A percentile compares a stretch with the other conserved stretches of the same genome.
phyloP scores from a whole-genome alignment of 2,888 invertebrate genomes.

The Vandiemenella viatica region DNA sequence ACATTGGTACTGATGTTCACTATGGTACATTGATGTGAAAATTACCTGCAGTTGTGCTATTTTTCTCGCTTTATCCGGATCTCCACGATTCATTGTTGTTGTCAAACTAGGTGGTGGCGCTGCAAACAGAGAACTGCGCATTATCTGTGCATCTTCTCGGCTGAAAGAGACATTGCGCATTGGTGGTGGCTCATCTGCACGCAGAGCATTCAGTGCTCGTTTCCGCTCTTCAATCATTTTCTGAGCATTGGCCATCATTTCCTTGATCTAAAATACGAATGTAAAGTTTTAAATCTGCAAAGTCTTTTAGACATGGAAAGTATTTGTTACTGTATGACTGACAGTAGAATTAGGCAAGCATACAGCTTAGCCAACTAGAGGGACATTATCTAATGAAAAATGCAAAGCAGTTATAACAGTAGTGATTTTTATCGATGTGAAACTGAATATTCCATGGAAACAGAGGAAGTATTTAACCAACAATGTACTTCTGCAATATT shows the following conservation, averaged over 20 bases:
- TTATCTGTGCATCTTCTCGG: slow-evolving; percentile 23
- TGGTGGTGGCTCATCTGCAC: slow-evolving; percentile 32
- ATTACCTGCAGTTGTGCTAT: slow-evolving; percentile 71
- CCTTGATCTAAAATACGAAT: slow-evolving; percentile 39
- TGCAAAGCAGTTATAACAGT: too few species aligned
- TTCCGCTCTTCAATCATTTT: slow-evolving; percentile 83
- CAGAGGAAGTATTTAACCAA: neutral
- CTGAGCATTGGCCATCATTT: slow-evolving; percentile 90
- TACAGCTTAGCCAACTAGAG: neutral
- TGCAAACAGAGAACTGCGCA: slow-evolving; percentile 3
- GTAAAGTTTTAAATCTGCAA: too few species aligned
- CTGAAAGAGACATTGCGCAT: slow-evolving; percentile 25
- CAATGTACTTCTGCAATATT: too few species aligned
- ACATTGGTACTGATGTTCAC: too few species aligned
- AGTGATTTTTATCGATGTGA: neutral
- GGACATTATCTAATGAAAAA: neutral
- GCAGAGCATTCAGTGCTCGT: slow-evolving; percentile 48
- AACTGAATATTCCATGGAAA: neutral
- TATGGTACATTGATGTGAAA: too few species aligned
- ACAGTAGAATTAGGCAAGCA: too few species aligned
- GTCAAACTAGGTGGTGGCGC: slow-evolving; percentile 17
- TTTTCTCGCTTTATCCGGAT: slow-evolving; percentile 72
- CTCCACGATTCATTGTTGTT: slow-evolving; percentile 36
- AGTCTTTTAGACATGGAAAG: too few species aligned
- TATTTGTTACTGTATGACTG: too few species aligned